These are phyloP conservation scores for Goniozus legneri DNA, from an alignment of 1,140 invertebrate species.

Conservation along the genomic window DNA sequence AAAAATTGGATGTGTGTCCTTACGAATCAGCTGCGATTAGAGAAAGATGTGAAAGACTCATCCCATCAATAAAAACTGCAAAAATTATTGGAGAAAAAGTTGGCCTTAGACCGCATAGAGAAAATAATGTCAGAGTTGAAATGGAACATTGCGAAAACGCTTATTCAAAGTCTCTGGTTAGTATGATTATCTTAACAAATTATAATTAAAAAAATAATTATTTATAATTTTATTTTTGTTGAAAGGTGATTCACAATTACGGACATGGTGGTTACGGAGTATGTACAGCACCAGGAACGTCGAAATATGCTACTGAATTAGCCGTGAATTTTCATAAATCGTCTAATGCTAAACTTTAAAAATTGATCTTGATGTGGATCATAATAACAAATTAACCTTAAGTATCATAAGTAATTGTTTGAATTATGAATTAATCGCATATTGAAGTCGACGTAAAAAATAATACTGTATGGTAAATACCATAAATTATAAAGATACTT, in stretches of 20 bases:
- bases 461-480: no score
- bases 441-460: no score
- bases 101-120: conserved; percentile 75
- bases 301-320: conserved; percentile 68
- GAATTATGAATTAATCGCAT: no score
- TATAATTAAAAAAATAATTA: conserved; percentile 3
- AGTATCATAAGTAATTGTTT: neutral
- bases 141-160: conserved; percentile 52
- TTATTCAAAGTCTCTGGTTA: conserved; percentile 24
- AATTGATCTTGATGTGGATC: no score
- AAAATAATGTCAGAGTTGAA: conserved; percentile 71
- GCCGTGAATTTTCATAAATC: conserved; percentile 57
- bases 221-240: conserved; percentile 13
- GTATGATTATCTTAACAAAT: conserved; percentile 8
- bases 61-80: conserved; percentile 69
- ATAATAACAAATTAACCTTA: neutral
- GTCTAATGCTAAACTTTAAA: conserved; percentile 31
- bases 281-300: conserved; percentile 81
- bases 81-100: conserved; percentile 65
- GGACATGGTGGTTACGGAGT: conserved; percentile 91
- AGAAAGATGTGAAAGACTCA: conserved; percentile 66
- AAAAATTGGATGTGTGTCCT: conserved; percentile 64
- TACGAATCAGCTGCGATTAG: conserved; percentile 72
- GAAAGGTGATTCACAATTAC: conserved; percentile 84
- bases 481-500: no score